These are phyloP conservation scores for Lordiphosa fenestrarum DNA, from an alignment of 2,888 invertebrate genomes.

Conservation along the genomic window DNA sequence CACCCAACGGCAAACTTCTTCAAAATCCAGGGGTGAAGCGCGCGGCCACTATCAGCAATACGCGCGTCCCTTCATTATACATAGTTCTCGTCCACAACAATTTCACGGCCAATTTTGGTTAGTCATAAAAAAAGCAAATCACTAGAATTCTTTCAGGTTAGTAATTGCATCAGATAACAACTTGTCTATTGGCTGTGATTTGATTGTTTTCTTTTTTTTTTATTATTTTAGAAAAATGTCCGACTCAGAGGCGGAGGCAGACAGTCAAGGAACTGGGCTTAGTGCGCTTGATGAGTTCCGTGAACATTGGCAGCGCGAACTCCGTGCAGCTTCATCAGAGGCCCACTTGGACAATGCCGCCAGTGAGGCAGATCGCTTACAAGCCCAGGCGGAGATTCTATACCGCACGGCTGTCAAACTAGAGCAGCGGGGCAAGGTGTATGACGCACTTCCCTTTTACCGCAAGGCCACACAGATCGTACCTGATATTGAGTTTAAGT, in stretches of 20 bases:
- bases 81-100: constrained; percentile 31
- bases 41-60: constrained; percentile 62
- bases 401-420: constrained; percentile 91
- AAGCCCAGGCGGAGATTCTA: constrained; percentile 83
- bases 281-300: constrained; percentile 86
- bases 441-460: constrained; percentile 94
- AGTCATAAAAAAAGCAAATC: background rate
- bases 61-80: constrained; percentile 78
- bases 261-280: constrained; percentile 76
- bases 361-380: constrained; percentile 52
- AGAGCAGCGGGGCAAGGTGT: constrained; percentile 90
- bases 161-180: constrained; percentile 44
- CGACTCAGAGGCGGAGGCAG: constrained; percentile 46
- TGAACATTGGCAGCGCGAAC: constrained; percentile 89
- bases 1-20: constrained; percentile 44
- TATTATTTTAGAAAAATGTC: constrained; percentile 18
- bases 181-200: constrained; percentile 3
- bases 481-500: constrained; percentile 93
- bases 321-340: constrained; percentile 68
- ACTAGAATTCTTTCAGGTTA: constrained; percentile 53
- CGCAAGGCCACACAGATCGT: constrained; percentile 93
- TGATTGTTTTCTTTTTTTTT: background rate
- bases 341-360: constrained; percentile 5
- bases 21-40: constrained; percentile 60
- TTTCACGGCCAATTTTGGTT: constrained; percentile 22